These are phyloP conservation scores for Sebastes goodei DNA, from an alignment of 2,797 vertebrate genomes.

Conservation along the genomic window DNA sequence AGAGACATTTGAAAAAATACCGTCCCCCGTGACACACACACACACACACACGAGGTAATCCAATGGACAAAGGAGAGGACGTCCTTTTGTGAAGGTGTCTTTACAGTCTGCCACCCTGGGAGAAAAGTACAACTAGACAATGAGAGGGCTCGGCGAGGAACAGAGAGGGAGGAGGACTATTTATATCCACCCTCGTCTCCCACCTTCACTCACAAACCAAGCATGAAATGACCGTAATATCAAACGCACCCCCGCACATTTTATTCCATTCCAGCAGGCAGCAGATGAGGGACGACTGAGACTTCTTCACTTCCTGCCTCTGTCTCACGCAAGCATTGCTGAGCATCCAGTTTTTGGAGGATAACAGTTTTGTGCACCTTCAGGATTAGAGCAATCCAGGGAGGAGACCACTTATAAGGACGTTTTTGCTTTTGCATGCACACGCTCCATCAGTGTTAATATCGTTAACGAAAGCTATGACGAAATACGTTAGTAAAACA, in stretches of 20 bases:
- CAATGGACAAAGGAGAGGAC: slow-evolving; percentile 65
- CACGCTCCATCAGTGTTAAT: not conserved
- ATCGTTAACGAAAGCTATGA: too few relatives aligned
- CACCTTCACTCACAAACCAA: slow-evolving; percentile 79
- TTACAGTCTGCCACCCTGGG: slow-evolving; percentile 62
- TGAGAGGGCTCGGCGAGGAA: slow-evolving; percentile 53
- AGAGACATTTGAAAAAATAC: slow-evolving; percentile 64
- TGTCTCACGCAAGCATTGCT: not conserved
- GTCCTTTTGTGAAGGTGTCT: slow-evolving; percentile 80
- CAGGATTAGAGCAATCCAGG: not conserved
- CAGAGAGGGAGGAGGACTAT: slow-evolving; percentile 69
- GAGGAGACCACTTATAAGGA: not conserved
- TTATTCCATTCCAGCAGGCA: slow-evolving; percentile 60
- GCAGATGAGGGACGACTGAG: slow-evolving; percentile 16
- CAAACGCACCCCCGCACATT: slow-evolving; percentile 62
- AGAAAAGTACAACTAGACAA: slow-evolving; percentile 68
- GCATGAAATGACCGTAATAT: slow-evolving; percentile 81
- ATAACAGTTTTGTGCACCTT: not conserved
- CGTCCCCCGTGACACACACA: slow-evolving; percentile 37
- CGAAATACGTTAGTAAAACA: too few relatives aligned
- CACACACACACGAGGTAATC: slow-evolving; percentile 13
- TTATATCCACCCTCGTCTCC: slow-evolving; percentile 83
- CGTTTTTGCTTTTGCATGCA: not conserved
- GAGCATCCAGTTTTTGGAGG: not conserved
- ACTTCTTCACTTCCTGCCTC: not conserved